phyloP scores from a whole-genome alignment of 2,888 invertebrate genomes.

The Listrodromus nycthemerus region DNA sequence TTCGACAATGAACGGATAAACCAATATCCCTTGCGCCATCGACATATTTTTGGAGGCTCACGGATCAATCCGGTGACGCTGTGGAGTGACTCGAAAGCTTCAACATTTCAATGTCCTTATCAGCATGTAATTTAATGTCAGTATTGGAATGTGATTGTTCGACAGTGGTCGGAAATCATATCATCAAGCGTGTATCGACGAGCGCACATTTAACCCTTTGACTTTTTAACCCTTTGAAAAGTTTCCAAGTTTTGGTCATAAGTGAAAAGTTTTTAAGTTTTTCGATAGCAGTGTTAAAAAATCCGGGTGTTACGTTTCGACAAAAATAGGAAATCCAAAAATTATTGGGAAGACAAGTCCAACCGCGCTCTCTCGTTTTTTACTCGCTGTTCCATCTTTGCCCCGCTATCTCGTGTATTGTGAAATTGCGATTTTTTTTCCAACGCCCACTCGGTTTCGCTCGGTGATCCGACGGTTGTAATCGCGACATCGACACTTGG shows the following conservation, averaged over 20 bases:
- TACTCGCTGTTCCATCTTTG: too few relatives aligned
- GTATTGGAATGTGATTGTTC: not conserved
- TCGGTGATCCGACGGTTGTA: slow-evolving; percentile 13
- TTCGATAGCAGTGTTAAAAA: too few relatives aligned
- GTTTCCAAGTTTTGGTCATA: too few relatives aligned
- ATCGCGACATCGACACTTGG: slow-evolving; percentile 13
- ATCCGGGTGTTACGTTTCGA: too few relatives aligned
- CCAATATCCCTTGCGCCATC: not conserved
- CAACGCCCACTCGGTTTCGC: slow-evolving; percentile 2
- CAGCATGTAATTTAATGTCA: not conserved
- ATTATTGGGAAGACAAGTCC: too few relatives aligned
- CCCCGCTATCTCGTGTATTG: too few relatives aligned
- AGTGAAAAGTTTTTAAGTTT: too few relatives aligned
- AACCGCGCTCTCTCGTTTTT: too few relatives aligned
- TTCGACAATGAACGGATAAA: not conserved
- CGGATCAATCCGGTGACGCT: not conserved
- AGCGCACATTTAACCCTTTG: not conserved
- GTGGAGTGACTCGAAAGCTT: not conserved
- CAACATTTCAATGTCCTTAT: too few relatives aligned
- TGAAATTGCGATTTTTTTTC: too few relatives aligned
- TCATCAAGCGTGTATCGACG: not conserved
- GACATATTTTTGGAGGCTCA: not conserved
- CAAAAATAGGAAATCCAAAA: too few relatives aligned
- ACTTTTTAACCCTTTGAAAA: too few relatives aligned
- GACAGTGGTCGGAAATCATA: not conserved